Evolutionary conservation across 2,888 invertebrate genomes (phyloP), one percentile per base, ranked within the genome.

Genomic region (Drosophila barbarae): DNA sequence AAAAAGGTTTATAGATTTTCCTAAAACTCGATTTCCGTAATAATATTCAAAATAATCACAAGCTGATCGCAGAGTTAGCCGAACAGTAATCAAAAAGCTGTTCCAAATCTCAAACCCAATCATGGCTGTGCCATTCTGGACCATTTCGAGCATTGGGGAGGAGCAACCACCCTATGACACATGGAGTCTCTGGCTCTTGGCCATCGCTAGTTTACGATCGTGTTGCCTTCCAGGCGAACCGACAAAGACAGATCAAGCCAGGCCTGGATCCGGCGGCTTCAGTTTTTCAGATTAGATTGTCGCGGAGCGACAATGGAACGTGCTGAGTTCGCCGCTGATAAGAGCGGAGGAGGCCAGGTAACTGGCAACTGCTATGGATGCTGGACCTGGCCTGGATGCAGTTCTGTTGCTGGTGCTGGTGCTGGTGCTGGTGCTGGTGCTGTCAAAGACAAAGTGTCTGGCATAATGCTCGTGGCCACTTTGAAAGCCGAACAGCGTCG

Each of bases 371-470:
- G 44, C 41, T 41, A 13, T 42, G 41, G 46, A 36, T 49, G 28
- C 21, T 23, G 35, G 58, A 10, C 18, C 36, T 51, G 52, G 13
- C 12, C 52, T 52, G 30, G 36, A n/a, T 35, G 50, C 34, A 39
- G 39, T n/a, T 21, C 35, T 26, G n/a, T 1, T 12, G 36, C 39
- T 57, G 38, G 26, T 57, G 75, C 35, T 8, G 34, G 26, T n/a
- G n/a, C n/a, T n/a, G n/a, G n/a, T n/a, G n/a, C n/a, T n/a, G n/a
- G 5, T 23, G 34, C 41, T 58, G 50, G 38, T 58, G 77, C 78
- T 79, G 78, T 79, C 78, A 79, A 79, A 81, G 82, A 81, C 78
- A 79, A 81, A 81, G 78, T 81, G 82, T 79, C 82, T 79, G 78
- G 82, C 75, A 77, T 79, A 82, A 79, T 82, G 79, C 82, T 82